Evolutionary conservation across 1,140 invertebrate species (phyloP).

Genomic region (Saccostrea echinata): DNA sequence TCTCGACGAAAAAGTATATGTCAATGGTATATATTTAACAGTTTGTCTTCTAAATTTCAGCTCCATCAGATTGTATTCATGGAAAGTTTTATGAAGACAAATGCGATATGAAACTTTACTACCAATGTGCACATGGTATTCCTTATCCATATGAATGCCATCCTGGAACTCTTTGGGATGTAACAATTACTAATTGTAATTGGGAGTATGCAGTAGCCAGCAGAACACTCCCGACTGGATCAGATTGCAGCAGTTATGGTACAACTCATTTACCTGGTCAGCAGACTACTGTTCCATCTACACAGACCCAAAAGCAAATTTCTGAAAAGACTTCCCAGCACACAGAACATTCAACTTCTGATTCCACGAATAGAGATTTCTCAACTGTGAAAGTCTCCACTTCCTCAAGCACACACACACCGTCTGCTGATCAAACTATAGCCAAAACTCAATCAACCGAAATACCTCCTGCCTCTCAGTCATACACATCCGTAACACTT

Average conservation of each 20-base stretch:
- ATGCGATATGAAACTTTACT: conserved; percentile 31
- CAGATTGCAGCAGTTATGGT: neutral
- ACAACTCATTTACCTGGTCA: neutral
- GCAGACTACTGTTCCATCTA: neutral
- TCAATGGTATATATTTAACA: neutral
- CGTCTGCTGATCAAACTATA: neutral
- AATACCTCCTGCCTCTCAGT: neutral
- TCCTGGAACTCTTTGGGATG: conserved; percentile 43
- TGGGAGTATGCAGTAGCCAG: conserved; percentile 19
- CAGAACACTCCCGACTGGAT: neutral
- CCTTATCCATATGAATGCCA: conserved; percentile 11
- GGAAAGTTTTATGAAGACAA: conserved; percentile 35
- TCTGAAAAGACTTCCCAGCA: neutral
- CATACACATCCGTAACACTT: neutral
- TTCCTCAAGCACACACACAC: neutral
- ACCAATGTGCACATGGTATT: conserved; percentile 31
- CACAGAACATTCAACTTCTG: neutral
- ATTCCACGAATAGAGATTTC: neutral
- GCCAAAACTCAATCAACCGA: neutral
- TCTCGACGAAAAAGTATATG: neutral
- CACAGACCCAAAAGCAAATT: neutral
- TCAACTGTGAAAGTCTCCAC: neutral
- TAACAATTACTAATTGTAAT: conserved; percentile 23
- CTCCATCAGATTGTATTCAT: conserved; percentile 28
- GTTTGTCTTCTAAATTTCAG: conserved; percentile 4